Evolutionary conservation across 2,797 vertebrate species (phyloP).

Genomic region (Manis crassicaudata): DNA sequence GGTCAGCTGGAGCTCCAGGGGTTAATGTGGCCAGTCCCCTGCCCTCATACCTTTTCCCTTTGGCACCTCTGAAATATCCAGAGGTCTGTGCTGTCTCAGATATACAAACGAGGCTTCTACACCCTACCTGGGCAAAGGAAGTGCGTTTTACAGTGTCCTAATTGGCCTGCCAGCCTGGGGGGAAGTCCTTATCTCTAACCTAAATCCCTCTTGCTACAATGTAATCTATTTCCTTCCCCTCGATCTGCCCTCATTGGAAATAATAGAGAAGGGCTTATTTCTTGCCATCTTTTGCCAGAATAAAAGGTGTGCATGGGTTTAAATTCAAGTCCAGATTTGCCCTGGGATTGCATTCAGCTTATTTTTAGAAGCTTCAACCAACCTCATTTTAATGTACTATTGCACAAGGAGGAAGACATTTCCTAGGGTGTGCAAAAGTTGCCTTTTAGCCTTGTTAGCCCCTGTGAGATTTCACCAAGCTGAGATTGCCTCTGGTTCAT

Average conservation of each 20-base stretch:
- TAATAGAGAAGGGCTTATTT: conserved; percentile 54
- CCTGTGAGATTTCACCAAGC: not conserved
- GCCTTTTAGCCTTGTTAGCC: not conserved
- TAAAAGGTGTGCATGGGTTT: not conserved
- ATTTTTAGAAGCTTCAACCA: not conserved
- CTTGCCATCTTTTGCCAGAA: conserved; percentile 2
- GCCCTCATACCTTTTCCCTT: not conserved
- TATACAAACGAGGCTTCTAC: conserved; percentile 9
- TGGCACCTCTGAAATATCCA: not conserved
- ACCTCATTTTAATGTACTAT: not conserved
- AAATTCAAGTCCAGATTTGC: conserved; percentile 35
- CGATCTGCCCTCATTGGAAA: conserved; percentile 44
- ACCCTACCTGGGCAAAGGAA: not conserved
- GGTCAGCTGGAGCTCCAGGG: not conserved
- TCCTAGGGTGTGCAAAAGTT: not conserved
- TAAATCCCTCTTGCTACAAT: conserved; percentile 58
- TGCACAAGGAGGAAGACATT: not conserved
- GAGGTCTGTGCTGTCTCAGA: conserved; percentile 28
- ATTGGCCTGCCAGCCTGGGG: not conserved
- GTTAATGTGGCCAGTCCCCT: not conserved
- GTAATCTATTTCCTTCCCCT: conserved; percentile 63
- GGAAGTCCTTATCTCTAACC: conserved; percentile 69
- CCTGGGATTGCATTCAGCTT: not conserved
- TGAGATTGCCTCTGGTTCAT: not conserved
- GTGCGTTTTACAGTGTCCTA: not conserved